phyloP scores from a whole-genome alignment of 2,888 invertebrate genomes.

The Agrilus biguttatus region DNA sequence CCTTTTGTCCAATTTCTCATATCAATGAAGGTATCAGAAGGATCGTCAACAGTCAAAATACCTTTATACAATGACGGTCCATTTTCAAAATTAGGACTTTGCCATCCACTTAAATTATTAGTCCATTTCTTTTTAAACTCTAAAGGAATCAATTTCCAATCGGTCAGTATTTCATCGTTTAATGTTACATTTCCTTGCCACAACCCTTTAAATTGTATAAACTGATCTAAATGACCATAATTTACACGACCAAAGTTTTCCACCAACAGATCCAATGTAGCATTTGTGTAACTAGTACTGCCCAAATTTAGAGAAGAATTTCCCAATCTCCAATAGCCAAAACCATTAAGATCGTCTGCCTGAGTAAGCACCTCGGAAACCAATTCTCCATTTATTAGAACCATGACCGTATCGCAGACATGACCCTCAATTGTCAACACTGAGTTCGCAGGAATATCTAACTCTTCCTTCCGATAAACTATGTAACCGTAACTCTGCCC shows the following conservation, averaged over 20 bases:
- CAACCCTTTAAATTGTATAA: constrained; percentile 27
- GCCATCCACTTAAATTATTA: constrained; percentile 18
- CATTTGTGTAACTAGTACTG: constrained; percentile 12
- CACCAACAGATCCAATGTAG: constrained; percentile 31
- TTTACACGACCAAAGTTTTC: constrained; percentile 79
- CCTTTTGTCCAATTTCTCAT: constrained; percentile 71
- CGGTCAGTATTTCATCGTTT: constrained; percentile 24
- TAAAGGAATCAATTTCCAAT: constrained; percentile 36
- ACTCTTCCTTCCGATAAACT: constrained; percentile 31
- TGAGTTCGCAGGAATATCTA: constrained; percentile 18
- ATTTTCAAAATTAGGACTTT: constrained; percentile 6
- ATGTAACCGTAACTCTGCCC: constrained; percentile 44
- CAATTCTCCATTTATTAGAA: constrained; percentile 30
- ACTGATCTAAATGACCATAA: constrained; percentile 26
- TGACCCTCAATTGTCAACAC: constrained; percentile 25
- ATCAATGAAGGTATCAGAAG: constrained; percentile 57
- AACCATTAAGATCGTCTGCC: constrained; percentile 20
- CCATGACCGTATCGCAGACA: constrained; percentile 36
- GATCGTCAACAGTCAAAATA: constrained; percentile 28
- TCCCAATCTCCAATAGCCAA: constrained; percentile 28
- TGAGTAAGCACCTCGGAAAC: constrained; percentile 21
- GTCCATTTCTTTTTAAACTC: constrained; percentile 37
- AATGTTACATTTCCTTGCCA: constrained; percentile 32
- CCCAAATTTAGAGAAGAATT: constrained; percentile 22
- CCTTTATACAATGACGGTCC: constrained; percentile 42